Percentiles rank a stretch among this genome's conserved stretches.
Conservation (phyloP, 2,113 vertebrate genomes). For the Oriolus oriolus region DNA sequence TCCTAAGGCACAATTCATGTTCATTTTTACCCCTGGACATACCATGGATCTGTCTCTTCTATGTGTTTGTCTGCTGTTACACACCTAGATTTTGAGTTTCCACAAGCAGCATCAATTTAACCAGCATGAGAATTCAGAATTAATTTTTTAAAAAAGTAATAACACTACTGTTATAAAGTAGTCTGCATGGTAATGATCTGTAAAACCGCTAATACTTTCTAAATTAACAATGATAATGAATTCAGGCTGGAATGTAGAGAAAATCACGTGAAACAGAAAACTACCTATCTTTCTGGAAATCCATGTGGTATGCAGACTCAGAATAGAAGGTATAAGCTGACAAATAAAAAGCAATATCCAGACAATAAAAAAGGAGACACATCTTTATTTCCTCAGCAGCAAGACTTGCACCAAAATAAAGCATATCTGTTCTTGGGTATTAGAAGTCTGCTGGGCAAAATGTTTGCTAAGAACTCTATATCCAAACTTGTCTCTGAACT, state of each 20-base stretch:
- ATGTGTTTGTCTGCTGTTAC: neutral
- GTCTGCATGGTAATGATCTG: neutral
- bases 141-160: fast-evolving
- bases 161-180: neutral
- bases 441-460: neutral
- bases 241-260: neutral
- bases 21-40: neutral
- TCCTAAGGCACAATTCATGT: neutral
- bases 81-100: neutral
- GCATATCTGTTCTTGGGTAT: neutral
- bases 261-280: neutral
- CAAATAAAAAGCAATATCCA: neutral
- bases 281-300: neutral
- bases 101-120: neutral
- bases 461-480: neutral
- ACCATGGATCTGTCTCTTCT: neutral
- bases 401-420: neutral
- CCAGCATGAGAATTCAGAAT: neutral
- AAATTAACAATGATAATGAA: neutral
- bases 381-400: neutral
- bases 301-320: neutral
- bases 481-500: neutral
- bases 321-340: neutral
- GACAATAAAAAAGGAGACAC: neutral
- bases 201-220: neutral